phyloP scores from a whole-genome alignment of 1,140 invertebrate species.

The Homalodisca vitripennis region DNA sequence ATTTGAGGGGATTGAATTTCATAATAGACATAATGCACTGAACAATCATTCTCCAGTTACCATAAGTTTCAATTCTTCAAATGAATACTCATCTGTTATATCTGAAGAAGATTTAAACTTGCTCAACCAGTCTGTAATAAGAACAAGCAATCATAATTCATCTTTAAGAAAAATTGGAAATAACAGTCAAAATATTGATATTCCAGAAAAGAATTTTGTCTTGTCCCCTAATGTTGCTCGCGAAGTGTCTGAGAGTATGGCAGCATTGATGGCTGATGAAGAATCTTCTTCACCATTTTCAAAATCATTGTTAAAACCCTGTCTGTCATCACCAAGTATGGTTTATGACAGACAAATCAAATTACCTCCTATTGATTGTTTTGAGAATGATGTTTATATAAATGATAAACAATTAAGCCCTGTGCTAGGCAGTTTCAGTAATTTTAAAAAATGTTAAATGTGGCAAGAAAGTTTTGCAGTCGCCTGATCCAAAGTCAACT shows the following conservation, averaged over 20 bases:
- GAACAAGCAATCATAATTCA: not conserved
- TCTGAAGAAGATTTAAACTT: slow-evolving; percentile 20
- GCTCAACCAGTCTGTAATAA: not conserved
- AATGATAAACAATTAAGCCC: slow-evolving; percentile 24
- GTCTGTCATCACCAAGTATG: slow-evolving; percentile 35
- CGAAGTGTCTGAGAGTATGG: slow-evolving; percentile 40
- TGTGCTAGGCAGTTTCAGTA: slow-evolving; percentile 3
- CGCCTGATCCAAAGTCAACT: no score
- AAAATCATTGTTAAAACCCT: slow-evolving; percentile 33
- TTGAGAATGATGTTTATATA: slow-evolving; percentile 16
- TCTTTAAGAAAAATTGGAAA: not conserved
- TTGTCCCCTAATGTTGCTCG: slow-evolving; percentile 31
- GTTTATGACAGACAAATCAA: slow-evolving; percentile 11
- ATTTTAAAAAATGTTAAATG: no score
- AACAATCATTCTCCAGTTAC: no score
- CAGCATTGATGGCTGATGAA: slow-evolving; percentile 43
- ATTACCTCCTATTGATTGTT: slow-evolving; percentile 25
- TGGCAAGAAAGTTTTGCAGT: no score
- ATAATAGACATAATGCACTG: no score
- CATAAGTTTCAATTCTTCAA: not conserved
- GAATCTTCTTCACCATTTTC: slow-evolving; percentile 30
- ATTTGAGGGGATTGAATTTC: not conserved
- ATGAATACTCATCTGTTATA: slow-evolving; percentile 23
- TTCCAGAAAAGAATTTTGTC: not conserved
- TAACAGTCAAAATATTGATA: not conserved